Evolutionary conservation across 2,888 invertebrate species (phyloP).

Genomic region (Mythimna vitellina): DNA sequence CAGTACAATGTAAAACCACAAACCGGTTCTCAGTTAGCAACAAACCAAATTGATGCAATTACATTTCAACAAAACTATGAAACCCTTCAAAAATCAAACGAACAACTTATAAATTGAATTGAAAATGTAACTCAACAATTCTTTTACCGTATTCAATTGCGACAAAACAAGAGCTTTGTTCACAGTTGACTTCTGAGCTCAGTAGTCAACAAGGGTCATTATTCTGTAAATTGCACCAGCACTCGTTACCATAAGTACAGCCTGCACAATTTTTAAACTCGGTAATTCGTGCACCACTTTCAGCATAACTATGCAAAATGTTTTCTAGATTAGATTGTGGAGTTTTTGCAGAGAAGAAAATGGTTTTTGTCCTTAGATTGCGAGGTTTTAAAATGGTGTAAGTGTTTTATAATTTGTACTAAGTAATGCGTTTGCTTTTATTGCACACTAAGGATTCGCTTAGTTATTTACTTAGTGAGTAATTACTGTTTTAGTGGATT

Average conservation of each 20-base stretch:
- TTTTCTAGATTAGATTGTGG: slow-evolving; percentile 45
- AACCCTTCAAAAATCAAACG: slow-evolving; percentile 25
- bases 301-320: slow-evolving; percentile 27
- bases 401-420: background rate
- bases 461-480: background rate
- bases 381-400: background rate
- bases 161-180: slow-evolving; percentile 53
- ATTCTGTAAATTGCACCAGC: slow-evolving; percentile 66
- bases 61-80: slow-evolving; percentile 10
- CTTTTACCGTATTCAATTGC: slow-evolving; percentile 45
- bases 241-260: slow-evolving; percentile 45
- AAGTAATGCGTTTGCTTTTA: background rate
- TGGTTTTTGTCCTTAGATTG: slow-evolving; percentile 1
- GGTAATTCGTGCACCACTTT: slow-evolving; percentile 55
- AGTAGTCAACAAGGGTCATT: slow-evolving; percentile 67
- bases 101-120: slow-evolving; percentile 36
- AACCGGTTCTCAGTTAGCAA: background rate
- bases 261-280: slow-evolving; percentile 46
- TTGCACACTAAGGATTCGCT: background rate
- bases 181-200: slow-evolving; percentile 26
- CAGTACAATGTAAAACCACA: background rate
- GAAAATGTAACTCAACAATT: slow-evolving; percentile 45
- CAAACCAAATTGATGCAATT: slow-evolving; percentile 6
- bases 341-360: slow-evolving; percentile 19
- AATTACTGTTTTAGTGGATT: background rate